phyloP scores from a whole-genome alignment of 2,888 invertebrate species.

The Meta bourneti region DNA sequence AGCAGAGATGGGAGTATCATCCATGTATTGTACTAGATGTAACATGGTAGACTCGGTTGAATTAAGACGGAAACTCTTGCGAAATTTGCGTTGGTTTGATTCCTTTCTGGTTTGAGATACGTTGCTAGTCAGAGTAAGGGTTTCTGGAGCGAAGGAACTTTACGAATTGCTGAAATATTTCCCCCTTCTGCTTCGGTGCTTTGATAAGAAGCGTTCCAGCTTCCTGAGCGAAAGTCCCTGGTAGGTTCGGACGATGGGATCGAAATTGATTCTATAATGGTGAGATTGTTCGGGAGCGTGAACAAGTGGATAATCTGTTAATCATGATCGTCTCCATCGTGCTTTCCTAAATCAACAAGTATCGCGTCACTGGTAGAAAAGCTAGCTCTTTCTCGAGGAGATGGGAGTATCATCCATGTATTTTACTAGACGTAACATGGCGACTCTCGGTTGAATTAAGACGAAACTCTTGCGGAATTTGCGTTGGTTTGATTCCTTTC shows the following conservation, averaged over 20 bases:
- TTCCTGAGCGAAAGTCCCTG: background rate
- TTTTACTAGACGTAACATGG: no score
- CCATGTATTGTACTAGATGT: no score
- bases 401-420: no score
- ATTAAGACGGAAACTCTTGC: no score
- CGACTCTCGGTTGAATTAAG: no score
- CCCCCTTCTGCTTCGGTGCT: constrained; percentile 7
- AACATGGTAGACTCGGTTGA: no score
- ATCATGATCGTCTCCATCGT: background rate
- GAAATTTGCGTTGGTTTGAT: no score
- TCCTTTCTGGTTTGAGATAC: no score
- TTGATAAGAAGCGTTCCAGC: constrained; percentile 34
- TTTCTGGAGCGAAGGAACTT: background rate
- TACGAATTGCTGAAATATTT: constrained; percentile 3
- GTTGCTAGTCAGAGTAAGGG: background rate
- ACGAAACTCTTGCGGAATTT: no score
- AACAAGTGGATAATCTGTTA: constrained; percentile 37
- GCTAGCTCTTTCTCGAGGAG: no score
- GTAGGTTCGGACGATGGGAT: constrained; percentile 12
- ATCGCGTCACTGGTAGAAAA: background rate
- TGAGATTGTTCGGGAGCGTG: constrained; percentile 45
- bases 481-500: no score
- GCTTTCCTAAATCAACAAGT: constrained; percentile 39
- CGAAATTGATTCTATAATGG: constrained; percentile 43
- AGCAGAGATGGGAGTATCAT: no score